Conservation (phyloP, 2,888 invertebrate species). For the Fragum sueziense region DNA sequence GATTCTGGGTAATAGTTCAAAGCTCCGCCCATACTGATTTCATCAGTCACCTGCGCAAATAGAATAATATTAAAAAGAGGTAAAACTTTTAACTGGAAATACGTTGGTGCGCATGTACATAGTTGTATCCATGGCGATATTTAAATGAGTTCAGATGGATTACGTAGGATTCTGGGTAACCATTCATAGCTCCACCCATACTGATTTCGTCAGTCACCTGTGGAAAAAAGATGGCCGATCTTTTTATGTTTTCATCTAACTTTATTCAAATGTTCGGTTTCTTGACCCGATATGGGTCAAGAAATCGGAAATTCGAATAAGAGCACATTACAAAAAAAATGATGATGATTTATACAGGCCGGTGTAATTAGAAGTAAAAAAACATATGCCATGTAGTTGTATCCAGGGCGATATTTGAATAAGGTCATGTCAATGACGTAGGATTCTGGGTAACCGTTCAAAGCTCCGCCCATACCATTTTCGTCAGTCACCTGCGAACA, state of each 20-base stretch:
- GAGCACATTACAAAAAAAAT: too few relatives aligned
- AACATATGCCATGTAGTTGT: slow-evolving; percentile 55
- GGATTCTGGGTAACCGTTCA: slow-evolving; percentile 48
- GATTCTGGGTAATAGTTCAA: slow-evolving; percentile 46
- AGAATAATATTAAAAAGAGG: too few relatives aligned
- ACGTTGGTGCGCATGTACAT: too few relatives aligned
- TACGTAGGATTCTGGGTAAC: slow-evolving; percentile 51
- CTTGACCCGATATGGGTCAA: too few relatives aligned
- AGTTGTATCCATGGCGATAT: slow-evolving; percentile 58
- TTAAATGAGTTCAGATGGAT: slow-evolving; percentile 54
- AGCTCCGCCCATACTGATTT: slow-evolving; percentile 53
- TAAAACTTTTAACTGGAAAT: too few relatives aligned
- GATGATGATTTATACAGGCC: too few relatives aligned
- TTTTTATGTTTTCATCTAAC: too few relatives aligned
- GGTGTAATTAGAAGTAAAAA: too few relatives aligned
- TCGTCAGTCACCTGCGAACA: slow-evolving; percentile 58
- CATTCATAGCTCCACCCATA: slow-evolving; percentile 49
- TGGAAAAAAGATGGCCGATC: too few relatives aligned
- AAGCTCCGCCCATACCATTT: slow-evolving; percentile 48
- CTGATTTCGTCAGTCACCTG: slow-evolving; percentile 59
- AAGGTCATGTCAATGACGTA: slow-evolving; percentile 53
- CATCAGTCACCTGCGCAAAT: slow-evolving; percentile 55
- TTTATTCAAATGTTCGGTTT: too few relatives aligned
- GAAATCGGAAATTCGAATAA: too few relatives aligned
- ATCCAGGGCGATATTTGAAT: slow-evolving; percentile 58